Base-by-base conservation (phyloP, 2,888 invertebrate species). In the Caenorhabditis angaria region DNA sequence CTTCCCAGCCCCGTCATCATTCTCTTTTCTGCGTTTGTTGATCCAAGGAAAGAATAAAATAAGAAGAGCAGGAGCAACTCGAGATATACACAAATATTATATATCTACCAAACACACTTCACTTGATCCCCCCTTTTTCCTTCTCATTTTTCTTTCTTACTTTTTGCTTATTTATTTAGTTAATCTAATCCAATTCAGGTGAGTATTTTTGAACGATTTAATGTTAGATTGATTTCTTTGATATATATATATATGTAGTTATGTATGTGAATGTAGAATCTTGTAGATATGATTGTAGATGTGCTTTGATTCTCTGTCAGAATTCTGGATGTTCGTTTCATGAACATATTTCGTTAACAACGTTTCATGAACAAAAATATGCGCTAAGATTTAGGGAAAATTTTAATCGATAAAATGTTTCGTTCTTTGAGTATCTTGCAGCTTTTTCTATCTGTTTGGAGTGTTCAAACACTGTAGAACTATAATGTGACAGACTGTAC, bases 141-240 rank as follows among this genome's bases (percentile, higher is more conserved):
- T 48, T 29, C 18, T 14, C 22, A 28, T 20, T 47, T 60, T 60
- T 28, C 47, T 18, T 24, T 32, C 24, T 24, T 22, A 53, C 53
- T 58, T 47, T 28, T 59, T 65, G 41, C 27, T 51, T 22, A 58
- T 65, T 53, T 58, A 53, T 58, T 57, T n/a, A n/a, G 51, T 51
- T 22, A 61, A 53, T 53, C 54, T 35, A 3, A 53, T 61, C 3
- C 14, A n/a, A 6, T 22, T n/a, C 2, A 54, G 41, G 41, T 28
- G 48, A 48, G 27, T 25, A 35, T 1, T 8, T 24, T 24, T 20
- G 25, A 48, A n/a, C n/a, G n/a, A n/a, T n/a, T n/a, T n/a, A n/a
- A n/a, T 12, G 22, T 2, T 47, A 24, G 47, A 25, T 32, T 18
- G 41, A 10, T 12, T 32, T 6, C 14, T 12, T 41, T 3, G 10